Conservation (phyloP, 2,797 vertebrate genomes). For the Hydrophis major region DNA sequence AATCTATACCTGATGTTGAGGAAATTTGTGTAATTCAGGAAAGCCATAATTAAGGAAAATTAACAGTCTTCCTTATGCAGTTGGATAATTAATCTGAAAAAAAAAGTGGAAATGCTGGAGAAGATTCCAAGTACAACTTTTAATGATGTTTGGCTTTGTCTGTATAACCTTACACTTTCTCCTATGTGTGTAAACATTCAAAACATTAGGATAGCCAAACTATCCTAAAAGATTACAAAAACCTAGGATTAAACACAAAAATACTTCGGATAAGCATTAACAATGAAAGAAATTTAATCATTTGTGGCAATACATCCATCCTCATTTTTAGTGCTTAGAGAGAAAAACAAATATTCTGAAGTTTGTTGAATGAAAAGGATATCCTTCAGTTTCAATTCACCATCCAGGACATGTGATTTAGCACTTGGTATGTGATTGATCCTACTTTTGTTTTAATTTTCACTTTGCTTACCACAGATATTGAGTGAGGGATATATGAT, state of each 20-base stretch:
- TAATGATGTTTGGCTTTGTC: background rate
- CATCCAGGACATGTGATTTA: background rate
- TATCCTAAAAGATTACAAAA: background rate
- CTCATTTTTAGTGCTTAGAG: background rate
- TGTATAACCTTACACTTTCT: background rate
- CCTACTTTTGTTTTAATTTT: background rate
- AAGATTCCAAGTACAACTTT: background rate
- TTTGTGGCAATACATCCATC: background rate
- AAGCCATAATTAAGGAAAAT: background rate
- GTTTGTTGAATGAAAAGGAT: background rate
- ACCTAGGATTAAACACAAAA: background rate
- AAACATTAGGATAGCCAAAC: background rate
- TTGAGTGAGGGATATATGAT: background rate
- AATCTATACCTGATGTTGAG: background rate
- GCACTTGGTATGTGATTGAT: background rate
- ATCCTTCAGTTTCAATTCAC: background rate
- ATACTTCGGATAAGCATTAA: background rate
- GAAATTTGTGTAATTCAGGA: background rate
- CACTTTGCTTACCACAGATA: background rate
- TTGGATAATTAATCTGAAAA: background rate
- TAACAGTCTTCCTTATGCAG: background rate
- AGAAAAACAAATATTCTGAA: background rate
- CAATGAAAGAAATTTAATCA: background rate
- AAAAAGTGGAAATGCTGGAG: background rate
- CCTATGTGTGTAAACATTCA: background rate